Evolutionary conservation across 2,797 vertebrate genomes (phyloP).

Genomic region (Lepilemur ruficaudatus): DNA sequence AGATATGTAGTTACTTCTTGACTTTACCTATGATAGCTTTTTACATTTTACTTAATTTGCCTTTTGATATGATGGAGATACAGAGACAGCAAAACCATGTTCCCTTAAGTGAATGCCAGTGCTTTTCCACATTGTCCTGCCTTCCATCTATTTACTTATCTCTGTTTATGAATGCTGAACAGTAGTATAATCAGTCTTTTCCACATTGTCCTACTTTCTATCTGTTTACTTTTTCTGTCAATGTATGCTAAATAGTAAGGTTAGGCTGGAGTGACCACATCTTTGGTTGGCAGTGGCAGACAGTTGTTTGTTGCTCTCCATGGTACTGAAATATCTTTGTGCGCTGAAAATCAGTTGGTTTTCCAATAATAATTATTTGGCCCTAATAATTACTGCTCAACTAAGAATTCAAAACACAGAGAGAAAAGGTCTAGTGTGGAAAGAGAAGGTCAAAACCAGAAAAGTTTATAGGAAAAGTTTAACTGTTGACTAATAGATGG

Average conservation of each 20-base stretch:
- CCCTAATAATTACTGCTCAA: neutral
- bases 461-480: neutral
- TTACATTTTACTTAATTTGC: constrained; percentile 28
- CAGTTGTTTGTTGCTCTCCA: neutral
- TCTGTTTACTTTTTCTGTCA: neutral
- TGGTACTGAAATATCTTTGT: constrained; percentile 37
- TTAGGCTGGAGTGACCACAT: neutral
- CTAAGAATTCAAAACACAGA: neutral
- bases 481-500: neutral
- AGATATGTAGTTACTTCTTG: neutral
- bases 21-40: neutral
- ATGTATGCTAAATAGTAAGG: neutral
- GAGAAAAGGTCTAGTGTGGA: neutral
- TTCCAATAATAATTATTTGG: neutral
- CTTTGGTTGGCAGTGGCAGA: neutral
- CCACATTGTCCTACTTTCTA: neutral
- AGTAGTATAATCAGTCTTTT: neutral
- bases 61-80: constrained; percentile 17
- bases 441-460: neutral
- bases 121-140: neutral
- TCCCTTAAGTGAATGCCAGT: neutral
- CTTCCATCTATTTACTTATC: neutral
- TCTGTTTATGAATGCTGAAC: neutral
- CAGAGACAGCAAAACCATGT: neutral
- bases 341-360: neutral